These are phyloP conservation scores for Rotaria socialis DNA, from an alignment of 2,888 invertebrate species.

Conservation along the genomic window DNA sequence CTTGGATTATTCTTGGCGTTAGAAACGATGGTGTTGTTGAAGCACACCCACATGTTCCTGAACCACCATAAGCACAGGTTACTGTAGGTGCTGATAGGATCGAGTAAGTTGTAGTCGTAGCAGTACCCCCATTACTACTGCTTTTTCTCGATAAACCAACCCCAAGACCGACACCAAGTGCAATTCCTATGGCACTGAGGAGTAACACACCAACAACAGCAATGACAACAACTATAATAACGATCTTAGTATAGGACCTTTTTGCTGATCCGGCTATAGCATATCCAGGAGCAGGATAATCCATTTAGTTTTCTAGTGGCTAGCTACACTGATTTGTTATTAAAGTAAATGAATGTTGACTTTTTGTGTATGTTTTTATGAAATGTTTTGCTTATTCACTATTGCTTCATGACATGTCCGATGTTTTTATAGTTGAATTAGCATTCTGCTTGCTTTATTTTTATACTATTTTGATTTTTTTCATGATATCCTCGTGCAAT, in stretches of 20 bases:
- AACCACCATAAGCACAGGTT: background rate
- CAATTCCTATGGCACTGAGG: background rate
- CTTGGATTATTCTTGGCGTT: background rate
- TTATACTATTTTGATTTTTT: too few relatives aligned
- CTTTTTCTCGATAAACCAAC: background rate
- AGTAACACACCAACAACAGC: background rate
- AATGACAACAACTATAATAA: background rate
- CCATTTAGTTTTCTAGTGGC: background rate
- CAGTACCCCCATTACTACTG: background rate
- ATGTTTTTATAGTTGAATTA: too few relatives aligned
- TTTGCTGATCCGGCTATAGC: background rate
- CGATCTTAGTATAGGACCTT: background rate
- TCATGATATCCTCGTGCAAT: too few relatives aligned
- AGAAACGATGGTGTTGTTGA: background rate
- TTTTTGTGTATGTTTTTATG: too few relatives aligned
- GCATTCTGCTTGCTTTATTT: too few relatives aligned
- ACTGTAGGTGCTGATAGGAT: background rate
- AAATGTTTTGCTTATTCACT: too few relatives aligned
- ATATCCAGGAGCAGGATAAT: background rate
- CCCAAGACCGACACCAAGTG: background rate
- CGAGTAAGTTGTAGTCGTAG: too few relatives aligned
- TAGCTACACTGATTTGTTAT: too few relatives aligned
- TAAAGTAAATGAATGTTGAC: too few relatives aligned
- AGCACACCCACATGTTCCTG: background rate
- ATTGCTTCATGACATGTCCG: too few relatives aligned